These are phyloP conservation scores for Periplaneta americana DNA, from an alignment of 1,140 invertebrate species.

Conservation along the genomic window DNA sequence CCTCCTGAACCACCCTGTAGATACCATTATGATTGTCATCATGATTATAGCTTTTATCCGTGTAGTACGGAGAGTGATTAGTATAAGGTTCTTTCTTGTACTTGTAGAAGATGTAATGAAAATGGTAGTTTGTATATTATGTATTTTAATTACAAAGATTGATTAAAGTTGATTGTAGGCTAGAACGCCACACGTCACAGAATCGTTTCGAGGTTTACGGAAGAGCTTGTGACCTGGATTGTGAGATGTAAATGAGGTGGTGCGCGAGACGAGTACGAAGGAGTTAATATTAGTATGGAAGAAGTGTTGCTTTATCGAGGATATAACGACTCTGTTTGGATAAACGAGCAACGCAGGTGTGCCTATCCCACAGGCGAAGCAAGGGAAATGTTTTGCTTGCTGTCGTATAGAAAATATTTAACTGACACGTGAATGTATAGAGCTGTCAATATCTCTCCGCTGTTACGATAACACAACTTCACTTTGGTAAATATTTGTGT, in stretches of 20 bases:
- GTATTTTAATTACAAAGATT: no score
- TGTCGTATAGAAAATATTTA: neutral
- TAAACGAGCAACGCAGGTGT: neutral
- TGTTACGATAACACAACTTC: neutral
- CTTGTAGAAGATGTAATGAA: no score
- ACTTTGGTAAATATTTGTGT: neutral
- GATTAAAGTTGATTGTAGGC: no score
- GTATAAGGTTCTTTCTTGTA: no score
- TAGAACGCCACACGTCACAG: no score
- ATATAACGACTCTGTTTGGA: neutral
- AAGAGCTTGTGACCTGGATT: neutral
- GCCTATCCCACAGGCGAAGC: neutral
- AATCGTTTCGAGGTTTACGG: no score
- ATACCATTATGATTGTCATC: no score
- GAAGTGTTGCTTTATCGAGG: neutral
- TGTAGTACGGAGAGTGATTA: no score
- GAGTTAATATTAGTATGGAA: neutral
- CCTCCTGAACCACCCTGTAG: no score
- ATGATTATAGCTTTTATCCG: no score
- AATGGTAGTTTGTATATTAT: no score
- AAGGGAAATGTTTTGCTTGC: neutral
- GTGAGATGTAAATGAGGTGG: neutral
- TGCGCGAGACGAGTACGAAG: neutral
- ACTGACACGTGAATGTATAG: neutral
- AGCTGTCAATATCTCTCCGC: neutral